Conservation (phyloP, 2,113 vertebrate species). For the Montifringilla adamsi region DNA sequence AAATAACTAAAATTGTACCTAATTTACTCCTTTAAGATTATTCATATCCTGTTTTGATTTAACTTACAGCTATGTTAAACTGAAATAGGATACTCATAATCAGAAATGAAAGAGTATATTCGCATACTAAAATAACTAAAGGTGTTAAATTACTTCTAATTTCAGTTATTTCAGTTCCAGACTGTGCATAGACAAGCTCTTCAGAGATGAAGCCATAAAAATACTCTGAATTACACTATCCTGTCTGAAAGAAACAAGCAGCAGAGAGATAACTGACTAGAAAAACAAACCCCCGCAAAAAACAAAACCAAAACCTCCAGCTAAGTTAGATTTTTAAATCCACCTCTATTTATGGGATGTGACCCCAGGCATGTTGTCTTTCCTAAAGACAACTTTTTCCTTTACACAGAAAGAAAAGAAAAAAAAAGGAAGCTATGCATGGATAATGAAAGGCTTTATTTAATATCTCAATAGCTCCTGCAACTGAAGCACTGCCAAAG, state of each 20-base stretch:
- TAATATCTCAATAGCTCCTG: slow-evolving; percentile 40
- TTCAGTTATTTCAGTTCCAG: slow-evolving; percentile 50
- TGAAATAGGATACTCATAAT: slow-evolving; percentile 60
- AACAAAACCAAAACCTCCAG: slow-evolving; percentile 24
- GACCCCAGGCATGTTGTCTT: neutral
- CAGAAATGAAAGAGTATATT: slow-evolving; percentile 56
- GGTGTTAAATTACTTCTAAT: slow-evolving; percentile 52
- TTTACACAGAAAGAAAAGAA: neutral
- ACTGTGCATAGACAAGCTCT: slow-evolving; percentile 15
- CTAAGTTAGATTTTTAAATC: slow-evolving; percentile 28
- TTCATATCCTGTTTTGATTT: slow-evolving; percentile 64
- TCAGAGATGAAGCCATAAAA: slow-evolving; percentile 23
- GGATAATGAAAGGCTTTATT: slow-evolving; percentile 46
- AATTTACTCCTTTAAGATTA: slow-evolving; percentile 43
- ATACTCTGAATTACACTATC: neutral
- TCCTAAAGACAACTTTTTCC: slow-evolving; percentile 6
- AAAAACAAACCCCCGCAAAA: neutral
- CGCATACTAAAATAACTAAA: slow-evolving; percentile 42
- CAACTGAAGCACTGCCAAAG: slow-evolving; percentile 54
- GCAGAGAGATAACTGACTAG: neutral
- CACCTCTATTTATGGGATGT: slow-evolving; percentile 25
- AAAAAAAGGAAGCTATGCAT: neutral
- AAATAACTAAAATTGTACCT: slow-evolving; percentile 33
- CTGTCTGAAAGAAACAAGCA: slow-evolving; percentile 17
- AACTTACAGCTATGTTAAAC: slow-evolving; percentile 46